Evolutionary conservation across 2,113 vertebrate species (phyloP).

Genomic region (Clupea harengus): DNA sequence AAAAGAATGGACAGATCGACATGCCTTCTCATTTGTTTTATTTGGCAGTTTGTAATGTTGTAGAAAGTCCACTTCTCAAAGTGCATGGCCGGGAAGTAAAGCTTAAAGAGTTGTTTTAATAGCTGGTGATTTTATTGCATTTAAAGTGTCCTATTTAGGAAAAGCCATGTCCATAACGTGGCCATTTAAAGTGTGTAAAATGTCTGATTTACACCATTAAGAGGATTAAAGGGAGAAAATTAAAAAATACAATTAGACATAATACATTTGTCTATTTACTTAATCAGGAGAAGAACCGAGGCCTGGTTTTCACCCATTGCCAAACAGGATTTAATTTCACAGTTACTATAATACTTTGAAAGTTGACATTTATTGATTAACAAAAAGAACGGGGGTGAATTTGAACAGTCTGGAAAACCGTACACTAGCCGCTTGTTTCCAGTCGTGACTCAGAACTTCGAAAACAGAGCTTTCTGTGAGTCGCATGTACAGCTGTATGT

Average conservation of each 20-base stretch:
- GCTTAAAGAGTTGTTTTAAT: not conserved
- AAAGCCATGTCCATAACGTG: not conserved
- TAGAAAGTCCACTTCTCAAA: not conserved
- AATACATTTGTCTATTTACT: not conserved
- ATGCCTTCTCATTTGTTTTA: too few relatives aligned
- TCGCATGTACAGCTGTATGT: not conserved
- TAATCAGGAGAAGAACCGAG: not conserved
- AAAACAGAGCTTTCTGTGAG: not conserved
- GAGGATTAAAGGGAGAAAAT: not conserved
- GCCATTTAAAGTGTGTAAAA: constrained; percentile 17
- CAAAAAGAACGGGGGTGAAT: not conserved
- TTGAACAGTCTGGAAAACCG: not conserved
- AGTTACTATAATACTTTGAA: not conserved
- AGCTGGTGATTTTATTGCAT: not conserved
- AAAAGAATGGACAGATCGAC: too few relatives aligned
- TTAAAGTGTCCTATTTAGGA: not conserved
- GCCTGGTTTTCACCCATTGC: not conserved
- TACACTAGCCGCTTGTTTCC: not conserved
- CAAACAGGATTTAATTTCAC: constrained; percentile 9
- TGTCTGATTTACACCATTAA: constrained; percentile 2
- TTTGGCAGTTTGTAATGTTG: too few relatives aligned
- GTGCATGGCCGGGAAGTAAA: not conserved
- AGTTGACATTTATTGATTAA: not conserved
- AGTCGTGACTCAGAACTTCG: not conserved
- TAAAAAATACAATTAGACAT: constrained; percentile 12